These are phyloP conservation scores for Egretta garzetta DNA, from an alignment of 2,113 vertebrate species.

Conservation along the genomic window DNA sequence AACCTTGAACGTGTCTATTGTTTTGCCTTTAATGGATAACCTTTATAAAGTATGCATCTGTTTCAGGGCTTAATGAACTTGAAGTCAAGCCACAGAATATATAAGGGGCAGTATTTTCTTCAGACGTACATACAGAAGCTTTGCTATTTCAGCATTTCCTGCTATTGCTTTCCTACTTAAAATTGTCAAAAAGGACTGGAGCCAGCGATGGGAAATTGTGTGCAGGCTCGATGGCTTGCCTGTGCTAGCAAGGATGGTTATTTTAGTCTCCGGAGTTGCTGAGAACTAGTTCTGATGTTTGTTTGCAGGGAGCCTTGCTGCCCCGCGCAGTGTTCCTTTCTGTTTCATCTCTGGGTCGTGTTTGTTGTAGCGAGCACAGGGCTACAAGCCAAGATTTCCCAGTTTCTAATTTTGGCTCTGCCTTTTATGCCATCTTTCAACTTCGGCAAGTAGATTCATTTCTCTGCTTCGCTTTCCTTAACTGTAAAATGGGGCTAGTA, in stretches of 20 bases:
- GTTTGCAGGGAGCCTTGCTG: constrained; percentile 19
- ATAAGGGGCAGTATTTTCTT: constrained; percentile 16
- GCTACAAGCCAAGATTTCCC: constrained; percentile 37
- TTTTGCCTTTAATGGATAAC: constrained; percentile 39
- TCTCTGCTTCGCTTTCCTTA: constrained; percentile 29
- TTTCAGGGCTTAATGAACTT: constrained; percentile 34
- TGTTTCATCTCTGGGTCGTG: not conserved
- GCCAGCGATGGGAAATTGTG: not conserved
- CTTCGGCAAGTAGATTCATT: constrained; percentile 44
- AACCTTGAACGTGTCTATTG: constrained; percentile 41
- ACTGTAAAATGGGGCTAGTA: constrained; percentile 24
- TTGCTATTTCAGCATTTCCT: constrained; percentile 11
- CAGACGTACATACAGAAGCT: not conserved
- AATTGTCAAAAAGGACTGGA: not conserved
- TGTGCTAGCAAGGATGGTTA: not conserved
- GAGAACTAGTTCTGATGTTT: constrained; percentile 27
- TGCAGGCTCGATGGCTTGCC: not conserved
- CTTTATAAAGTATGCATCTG: constrained; percentile 30
- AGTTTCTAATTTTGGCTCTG: constrained; percentile 54
- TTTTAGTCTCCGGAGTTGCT: not conserved
- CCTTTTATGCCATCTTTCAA: constrained; percentile 24
- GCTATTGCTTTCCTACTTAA: not conserved
- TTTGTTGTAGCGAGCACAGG: constrained; percentile 10
- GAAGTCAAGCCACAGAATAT: not conserved
- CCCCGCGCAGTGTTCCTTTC: not conserved